These are phyloP conservation scores for Stenodema calcarata DNA, from an alignment of 2,888 invertebrate genomes.

Conservation along the genomic window DNA sequence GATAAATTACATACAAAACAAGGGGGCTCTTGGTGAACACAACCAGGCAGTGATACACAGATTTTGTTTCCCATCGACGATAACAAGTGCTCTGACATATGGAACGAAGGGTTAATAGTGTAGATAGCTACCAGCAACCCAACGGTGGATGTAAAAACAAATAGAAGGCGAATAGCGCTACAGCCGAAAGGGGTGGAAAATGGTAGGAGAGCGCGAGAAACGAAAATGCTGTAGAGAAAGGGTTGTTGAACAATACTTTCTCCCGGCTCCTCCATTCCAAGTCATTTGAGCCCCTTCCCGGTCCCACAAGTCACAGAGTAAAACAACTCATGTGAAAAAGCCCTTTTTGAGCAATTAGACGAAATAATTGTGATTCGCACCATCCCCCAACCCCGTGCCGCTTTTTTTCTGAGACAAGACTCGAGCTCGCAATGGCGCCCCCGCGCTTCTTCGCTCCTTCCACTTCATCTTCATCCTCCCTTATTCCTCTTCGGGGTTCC, in stretches of 20 bases:
- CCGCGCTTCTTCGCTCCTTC: neutral
- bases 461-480: neutral
- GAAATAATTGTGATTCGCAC: slow-evolving; percentile 53
- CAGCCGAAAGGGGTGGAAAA: neutral
- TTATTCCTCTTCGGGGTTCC: neutral
- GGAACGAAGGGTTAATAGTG: neutral
- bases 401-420: slow-evolving; percentile 10
- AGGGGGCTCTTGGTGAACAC: too few relatives aligned
- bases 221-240: slow-evolving; percentile 36
- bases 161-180: slow-evolving; percentile 7
- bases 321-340: slow-evolving; percentile 53
- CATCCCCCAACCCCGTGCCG: neutral
- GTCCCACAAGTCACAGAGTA: slow-evolving; percentile 17
- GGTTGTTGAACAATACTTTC: slow-evolving; percentile 51
- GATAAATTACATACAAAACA: too few relatives aligned
- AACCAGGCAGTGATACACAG: too few relatives aligned
- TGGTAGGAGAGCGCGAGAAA: neutral
- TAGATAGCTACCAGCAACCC: neutral
- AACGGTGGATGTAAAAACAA: neutral
- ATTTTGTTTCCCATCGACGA: too few relatives aligned
- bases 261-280: slow-evolving; percentile 44
- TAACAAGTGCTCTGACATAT: neutral
- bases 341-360: slow-evolving; percentile 54
- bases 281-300: slow-evolving; percentile 39
- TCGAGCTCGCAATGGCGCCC: neutral